Percentiles rank a stretch among this genome's conserved stretches.
These are phyloP conservation scores for Columba janthina DNA, from an alignment of 2,113 vertebrate species.

Conservation along the genomic window DNA sequence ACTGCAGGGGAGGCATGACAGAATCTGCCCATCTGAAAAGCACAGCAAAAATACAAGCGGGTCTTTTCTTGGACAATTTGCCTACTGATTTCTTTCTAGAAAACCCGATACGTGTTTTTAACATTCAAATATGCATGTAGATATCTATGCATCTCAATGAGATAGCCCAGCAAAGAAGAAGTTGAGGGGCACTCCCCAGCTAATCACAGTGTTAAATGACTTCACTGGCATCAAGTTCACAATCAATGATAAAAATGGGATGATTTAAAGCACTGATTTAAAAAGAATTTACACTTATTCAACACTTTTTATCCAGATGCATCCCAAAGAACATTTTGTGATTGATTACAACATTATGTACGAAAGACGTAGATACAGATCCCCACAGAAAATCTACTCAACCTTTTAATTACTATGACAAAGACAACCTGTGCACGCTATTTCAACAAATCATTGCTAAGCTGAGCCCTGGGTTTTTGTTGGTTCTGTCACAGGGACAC, in stretches of 20 bases:
- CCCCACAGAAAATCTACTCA: background rate
- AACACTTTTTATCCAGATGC: background rate
- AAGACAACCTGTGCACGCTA: background rate
- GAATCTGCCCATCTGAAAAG: background rate
- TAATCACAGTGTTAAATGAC: background rate
- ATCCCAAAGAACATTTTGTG: background rate
- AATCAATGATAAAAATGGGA: background rate
- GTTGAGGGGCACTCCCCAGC: background rate
- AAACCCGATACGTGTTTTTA: background rate
- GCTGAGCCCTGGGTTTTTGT: background rate
- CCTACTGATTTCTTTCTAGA: background rate
- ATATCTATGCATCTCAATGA: background rate
- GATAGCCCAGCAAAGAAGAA: background rate
- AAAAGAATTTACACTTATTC: background rate
- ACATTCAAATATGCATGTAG: background rate
- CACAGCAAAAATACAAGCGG: background rate
- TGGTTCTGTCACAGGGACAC: background rate
- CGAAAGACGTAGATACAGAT: background rate
- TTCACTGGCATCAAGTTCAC: background rate
- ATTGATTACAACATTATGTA: background rate
- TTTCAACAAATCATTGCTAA: background rate
- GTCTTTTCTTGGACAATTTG: background rate
- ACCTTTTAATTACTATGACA: background rate
- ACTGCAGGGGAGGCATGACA: background rate
- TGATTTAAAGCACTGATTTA: background rate